Conservation (phyloP, 2,113 vertebrate genomes). For the Ctenodactylus gundi region DNA sequence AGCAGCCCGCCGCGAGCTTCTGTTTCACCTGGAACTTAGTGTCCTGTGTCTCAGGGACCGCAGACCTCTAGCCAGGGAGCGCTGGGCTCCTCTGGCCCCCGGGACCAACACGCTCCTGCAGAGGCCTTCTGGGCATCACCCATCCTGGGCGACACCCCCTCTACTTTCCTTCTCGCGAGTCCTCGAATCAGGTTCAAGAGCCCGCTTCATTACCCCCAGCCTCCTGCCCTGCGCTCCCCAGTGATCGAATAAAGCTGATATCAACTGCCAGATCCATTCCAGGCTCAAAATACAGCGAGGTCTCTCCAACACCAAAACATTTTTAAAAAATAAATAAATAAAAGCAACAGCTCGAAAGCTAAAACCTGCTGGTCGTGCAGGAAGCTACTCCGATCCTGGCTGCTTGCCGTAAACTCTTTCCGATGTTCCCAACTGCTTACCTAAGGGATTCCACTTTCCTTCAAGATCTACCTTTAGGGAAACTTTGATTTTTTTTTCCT, state of each 20-base stretch:
- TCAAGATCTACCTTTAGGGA: background rate
- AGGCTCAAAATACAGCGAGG: background rate
- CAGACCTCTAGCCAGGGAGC: background rate
- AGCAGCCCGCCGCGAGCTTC: background rate
- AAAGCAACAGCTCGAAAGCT: background rate
- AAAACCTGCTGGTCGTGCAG: background rate
- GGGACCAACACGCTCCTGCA: background rate
- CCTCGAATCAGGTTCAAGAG: background rate
- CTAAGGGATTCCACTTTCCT: background rate
- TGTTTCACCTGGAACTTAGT: no score
- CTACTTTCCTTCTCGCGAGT: background rate
- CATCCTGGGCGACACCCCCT: background rate
- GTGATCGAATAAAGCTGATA: background rate
- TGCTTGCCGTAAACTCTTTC: constrained; percentile 11
- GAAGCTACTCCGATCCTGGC: background rate
- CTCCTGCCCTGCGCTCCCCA: background rate
- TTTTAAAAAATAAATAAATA: background rate
- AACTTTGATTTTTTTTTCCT: background rate
- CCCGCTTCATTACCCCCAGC: background rate
- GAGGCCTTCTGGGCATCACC: background rate
- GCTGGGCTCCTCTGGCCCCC: background rate
- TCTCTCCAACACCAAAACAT: constrained; percentile 3
- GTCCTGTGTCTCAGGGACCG: background rate
- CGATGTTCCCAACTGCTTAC: background rate
- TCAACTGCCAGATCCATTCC: background rate